A percentile compares a stretch with the other conserved stretches of the same genome.
Evolutionary conservation across 2,888 invertebrate species (phyloP).

Genomic region (Cistogaster globosa): DNA sequence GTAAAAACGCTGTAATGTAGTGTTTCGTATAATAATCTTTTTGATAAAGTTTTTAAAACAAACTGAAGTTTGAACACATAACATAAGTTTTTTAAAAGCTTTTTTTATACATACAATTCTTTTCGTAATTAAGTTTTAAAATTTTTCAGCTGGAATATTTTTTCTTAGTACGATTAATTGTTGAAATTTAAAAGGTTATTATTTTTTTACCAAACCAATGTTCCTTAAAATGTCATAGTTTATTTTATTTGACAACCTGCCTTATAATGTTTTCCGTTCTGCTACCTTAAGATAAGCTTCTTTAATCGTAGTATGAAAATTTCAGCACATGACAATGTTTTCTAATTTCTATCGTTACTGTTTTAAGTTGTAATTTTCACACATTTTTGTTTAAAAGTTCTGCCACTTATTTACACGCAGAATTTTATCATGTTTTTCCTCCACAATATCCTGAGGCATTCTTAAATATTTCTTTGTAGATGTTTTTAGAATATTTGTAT

Average conservation of each 20-base stretch:
- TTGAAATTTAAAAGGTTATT: too few species aligned
- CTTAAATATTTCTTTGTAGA: slow-evolving; percentile 19
- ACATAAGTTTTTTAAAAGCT: too few species aligned
- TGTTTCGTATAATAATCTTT: too few species aligned
- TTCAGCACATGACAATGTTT: slow-evolving; percentile 52
- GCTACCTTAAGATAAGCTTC: slow-evolving; percentile 28
- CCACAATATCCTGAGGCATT: slow-evolving; percentile 42
- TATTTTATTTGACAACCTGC: neutral
- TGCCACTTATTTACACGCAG: slow-evolving; percentile 44
- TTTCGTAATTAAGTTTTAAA: too few species aligned
- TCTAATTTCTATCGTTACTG: neutral
- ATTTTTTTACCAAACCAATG: too few species aligned
- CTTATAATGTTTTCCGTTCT: neutral
- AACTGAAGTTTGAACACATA: too few species aligned
- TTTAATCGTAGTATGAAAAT: slow-evolving; percentile 28
- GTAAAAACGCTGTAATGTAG: too few species aligned
- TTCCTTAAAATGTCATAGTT: too few species aligned
- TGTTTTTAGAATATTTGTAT: slow-evolving; percentile 6
- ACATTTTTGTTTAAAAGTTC: slow-evolving; percentile 15
- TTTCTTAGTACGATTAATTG: too few species aligned
- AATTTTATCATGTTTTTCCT: slow-evolving; percentile 33
- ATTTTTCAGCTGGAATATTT: too few species aligned
- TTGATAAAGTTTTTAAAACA: too few species aligned
- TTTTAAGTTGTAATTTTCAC: neutral
- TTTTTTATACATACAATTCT: too few species aligned